A percentile compares a stretch with the other conserved stretches of the same genome.
Evolutionary conservation across 2,888 invertebrate species (phyloP).

Genomic region (Leucoma salicis): DNA sequence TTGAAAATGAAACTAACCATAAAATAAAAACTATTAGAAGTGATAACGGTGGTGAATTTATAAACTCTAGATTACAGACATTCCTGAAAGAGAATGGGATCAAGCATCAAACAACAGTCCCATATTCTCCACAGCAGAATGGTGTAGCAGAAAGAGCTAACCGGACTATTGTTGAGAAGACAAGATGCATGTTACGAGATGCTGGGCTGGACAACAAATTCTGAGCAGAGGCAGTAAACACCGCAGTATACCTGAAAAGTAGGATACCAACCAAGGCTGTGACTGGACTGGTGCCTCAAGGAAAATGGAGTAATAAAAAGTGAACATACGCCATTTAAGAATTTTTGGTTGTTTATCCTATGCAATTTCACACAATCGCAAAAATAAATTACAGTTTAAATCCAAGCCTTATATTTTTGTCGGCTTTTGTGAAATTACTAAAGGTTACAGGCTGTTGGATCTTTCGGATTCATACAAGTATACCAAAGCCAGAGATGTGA

Average conservation of each 20-base stretch:
- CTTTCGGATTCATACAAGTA: too few relatives aligned
- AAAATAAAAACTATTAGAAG: background rate
- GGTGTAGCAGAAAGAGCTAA: background rate
- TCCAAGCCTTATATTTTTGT: too few relatives aligned
- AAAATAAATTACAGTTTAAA: too few relatives aligned
- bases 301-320: too few relatives aligned
- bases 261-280: conserved; percentile 6
- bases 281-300: background rate
- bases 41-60: too few relatives aligned
- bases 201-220: background rate
- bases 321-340: too few relatives aligned
- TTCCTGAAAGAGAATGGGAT: background rate
- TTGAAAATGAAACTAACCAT: background rate
- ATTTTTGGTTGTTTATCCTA: too few relatives aligned
- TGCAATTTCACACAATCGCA: too few relatives aligned
- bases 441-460: too few relatives aligned
- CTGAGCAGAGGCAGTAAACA: conserved; percentile 11
- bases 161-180: background rate
- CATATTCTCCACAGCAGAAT: conserved; percentile 1
- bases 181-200: conserved; percentile 2
- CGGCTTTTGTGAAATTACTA: too few relatives aligned
- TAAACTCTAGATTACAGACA: background rate
- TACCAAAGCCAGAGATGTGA: too few relatives aligned
- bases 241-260: conserved; percentile 10
- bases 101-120: background rate